A percentile compares a stretch with the other conserved stretches of the same genome.
These are phyloP conservation scores for Rhopilema esculentum DNA, from an alignment of 30 jellyfish, hydroid and myxozoan genomes.

Conservation along the genomic window DNA sequence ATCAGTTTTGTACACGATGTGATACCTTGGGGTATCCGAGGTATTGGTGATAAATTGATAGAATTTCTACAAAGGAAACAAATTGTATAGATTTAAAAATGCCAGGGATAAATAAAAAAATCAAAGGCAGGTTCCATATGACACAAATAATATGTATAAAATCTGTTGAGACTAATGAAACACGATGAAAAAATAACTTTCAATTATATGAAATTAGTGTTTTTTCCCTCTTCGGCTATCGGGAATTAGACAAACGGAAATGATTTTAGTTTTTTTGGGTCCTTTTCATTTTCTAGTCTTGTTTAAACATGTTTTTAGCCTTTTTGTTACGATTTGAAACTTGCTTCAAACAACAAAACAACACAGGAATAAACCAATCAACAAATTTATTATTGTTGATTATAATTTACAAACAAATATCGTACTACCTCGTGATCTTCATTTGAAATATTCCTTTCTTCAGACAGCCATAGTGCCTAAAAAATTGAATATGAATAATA, in stretches of 20 bases:
- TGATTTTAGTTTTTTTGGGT: too few species aligned
- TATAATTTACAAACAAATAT: too few species aligned
- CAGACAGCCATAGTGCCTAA: conserved; percentile 93
- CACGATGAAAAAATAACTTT: too few species aligned
- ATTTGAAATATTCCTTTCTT: conserved; percentile 70
- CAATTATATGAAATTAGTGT: too few species aligned
- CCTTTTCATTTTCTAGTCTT: too few species aligned
- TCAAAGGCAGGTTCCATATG: too few species aligned
- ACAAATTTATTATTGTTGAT: background rate
- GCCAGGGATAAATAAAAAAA: background rate
- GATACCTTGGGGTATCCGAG: conserved; percentile 94
- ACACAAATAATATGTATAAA: background rate
- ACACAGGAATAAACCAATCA: background rate
- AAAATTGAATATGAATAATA: background rate
- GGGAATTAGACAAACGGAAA: too few species aligned
- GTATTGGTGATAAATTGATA: conserved; percentile 97
- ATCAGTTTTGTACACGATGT: conserved; percentile 90
- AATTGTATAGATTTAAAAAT: background rate
- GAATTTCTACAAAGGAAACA: conserved; percentile 71
- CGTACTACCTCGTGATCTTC: conserved; percentile 80
- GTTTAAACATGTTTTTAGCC: too few species aligned
- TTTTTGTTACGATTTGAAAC: background rate
- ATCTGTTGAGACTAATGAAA: too few species aligned
- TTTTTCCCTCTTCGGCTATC: too few species aligned
- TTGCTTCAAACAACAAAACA: background rate